Evolutionary conservation across 2,888 invertebrate genomes (phyloP).

Genomic region (Subacronicta megacephala): DNA sequence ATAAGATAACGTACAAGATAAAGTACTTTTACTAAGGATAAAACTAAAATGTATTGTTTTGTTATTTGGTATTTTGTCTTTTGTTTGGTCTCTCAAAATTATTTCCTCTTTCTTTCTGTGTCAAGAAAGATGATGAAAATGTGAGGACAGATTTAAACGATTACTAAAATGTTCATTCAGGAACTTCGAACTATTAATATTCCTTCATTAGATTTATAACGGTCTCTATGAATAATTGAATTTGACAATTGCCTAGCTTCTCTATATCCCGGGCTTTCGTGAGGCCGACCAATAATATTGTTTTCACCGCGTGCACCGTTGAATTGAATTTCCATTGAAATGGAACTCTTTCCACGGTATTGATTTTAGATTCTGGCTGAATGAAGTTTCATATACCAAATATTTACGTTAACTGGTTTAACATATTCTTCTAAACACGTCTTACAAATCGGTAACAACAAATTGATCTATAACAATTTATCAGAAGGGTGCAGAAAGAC

Average conservation of each 20-base stretch:
- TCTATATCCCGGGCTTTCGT: constrained; percentile 49
- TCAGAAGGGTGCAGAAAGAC: background rate
- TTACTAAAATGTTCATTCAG: too few species aligned
- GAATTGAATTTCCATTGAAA: constrained; percentile 66
- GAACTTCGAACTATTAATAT: constrained; percentile 1
- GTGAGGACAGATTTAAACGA: too few species aligned
- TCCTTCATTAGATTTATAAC: constrained; percentile 3
- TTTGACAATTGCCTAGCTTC: constrained; percentile 18
- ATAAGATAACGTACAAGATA: too few species aligned
- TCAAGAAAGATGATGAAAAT: too few species aligned
- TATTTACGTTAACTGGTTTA: constrained; percentile 28
- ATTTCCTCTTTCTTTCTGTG: too few species aligned
- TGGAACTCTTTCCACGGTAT: constrained; percentile 64
- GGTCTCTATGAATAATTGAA: constrained; percentile 35
- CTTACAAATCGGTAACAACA: constrained; percentile 24
- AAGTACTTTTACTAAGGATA: too few species aligned
- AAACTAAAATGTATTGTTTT: too few species aligned
- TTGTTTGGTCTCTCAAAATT: too few species aligned
- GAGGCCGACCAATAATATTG: constrained; percentile 61
- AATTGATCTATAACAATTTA: constrained; percentile 29
- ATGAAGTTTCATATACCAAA: constrained; percentile 59
- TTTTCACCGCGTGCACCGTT: constrained; percentile 53
- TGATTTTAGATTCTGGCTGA: constrained; percentile 55
- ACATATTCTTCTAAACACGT: too few species aligned
- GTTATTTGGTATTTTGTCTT: too few species aligned